A percentile compares a stretch with the other conserved stretches of the same genome.
These are phyloP conservation scores for Gopherus evgoodei DNA, from an alignment of 2,113 vertebrate species.

Conservation along the genomic window DNA sequence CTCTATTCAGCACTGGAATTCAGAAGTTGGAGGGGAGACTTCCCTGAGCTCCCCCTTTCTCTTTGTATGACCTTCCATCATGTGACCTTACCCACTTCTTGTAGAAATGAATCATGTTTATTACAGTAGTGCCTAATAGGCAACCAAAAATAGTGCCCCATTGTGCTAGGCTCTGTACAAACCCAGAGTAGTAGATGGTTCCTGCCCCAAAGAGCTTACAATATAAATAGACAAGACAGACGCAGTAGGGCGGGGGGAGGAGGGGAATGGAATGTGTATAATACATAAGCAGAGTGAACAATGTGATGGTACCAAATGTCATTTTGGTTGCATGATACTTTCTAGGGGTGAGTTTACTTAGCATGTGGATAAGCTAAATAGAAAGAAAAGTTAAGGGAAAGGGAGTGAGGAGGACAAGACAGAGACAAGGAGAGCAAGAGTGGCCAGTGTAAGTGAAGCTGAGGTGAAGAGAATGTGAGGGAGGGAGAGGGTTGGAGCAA, in stretches of 20 bases:
- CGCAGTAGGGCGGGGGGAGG: neutral
- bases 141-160: neutral
- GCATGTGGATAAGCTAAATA: neutral
- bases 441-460: neutral
- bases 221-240: neutral
- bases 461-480: neutral
- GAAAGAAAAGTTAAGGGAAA: neutral
- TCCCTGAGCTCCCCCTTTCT: neutral
- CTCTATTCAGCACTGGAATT: neutral
- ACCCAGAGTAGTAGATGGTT: neutral
- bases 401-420: neutral
- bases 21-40: neutral
- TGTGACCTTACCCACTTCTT: neutral
- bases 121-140: neutral
- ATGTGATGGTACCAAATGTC: neutral
- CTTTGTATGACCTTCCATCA: neutral
- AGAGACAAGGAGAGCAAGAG: neutral
- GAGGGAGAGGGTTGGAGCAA: neutral
- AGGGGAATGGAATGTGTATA: neutral
- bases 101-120: neutral
- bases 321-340: neutral
- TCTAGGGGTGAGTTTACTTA: neutral
- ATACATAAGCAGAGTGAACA: neutral
- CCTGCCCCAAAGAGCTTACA: neutral
- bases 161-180: neutral